Conservation (phyloP, 2,113 vertebrate genomes). For the Thunnus maccoyii region DNA sequence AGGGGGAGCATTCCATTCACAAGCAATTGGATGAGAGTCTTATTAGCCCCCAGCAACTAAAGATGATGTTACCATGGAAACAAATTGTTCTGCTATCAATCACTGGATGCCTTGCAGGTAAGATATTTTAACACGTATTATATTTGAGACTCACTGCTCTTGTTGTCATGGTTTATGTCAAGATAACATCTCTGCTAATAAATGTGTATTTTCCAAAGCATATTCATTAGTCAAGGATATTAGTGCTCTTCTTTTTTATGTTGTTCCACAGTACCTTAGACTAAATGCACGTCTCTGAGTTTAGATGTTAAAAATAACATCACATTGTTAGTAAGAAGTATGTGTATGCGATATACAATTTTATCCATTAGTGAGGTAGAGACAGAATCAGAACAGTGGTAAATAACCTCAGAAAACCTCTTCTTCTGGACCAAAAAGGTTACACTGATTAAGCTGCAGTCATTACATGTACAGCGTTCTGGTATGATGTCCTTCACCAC, state of each 20-base stretch:
- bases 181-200: conserved; percentile 27
- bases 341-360: background rate
- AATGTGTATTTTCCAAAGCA: conserved; percentile 10
- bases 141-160: conserved; percentile 58
- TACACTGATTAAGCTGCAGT: conserved; percentile 56
- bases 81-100: conserved; percentile 91
- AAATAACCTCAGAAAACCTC: conserved; percentile 46
- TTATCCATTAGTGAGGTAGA: conserved; percentile 1
- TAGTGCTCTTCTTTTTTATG: background rate
- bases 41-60: conserved; percentile 86
- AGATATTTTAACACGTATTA: conserved; percentile 78
- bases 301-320: conserved; percentile 14
- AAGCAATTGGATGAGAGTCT: conserved; percentile 84
- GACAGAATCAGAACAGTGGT: conserved; percentile 31
- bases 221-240: conserved; percentile 29
- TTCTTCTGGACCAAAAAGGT: conserved; percentile 34
- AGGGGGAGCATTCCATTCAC: conserved; percentile 82
- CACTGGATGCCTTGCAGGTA: conserved; percentile 95
- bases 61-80: conserved; percentile 97
- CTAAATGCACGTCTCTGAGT: background rate
- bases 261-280: background rate
- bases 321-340: background rate
- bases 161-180: conserved; percentile 55
- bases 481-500: conserved; percentile 53
- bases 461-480: conserved; percentile 24